Evolutionary conservation across 2,113 vertebrate species (phyloP).

Genomic region (Lampris megalopsis): DNA sequence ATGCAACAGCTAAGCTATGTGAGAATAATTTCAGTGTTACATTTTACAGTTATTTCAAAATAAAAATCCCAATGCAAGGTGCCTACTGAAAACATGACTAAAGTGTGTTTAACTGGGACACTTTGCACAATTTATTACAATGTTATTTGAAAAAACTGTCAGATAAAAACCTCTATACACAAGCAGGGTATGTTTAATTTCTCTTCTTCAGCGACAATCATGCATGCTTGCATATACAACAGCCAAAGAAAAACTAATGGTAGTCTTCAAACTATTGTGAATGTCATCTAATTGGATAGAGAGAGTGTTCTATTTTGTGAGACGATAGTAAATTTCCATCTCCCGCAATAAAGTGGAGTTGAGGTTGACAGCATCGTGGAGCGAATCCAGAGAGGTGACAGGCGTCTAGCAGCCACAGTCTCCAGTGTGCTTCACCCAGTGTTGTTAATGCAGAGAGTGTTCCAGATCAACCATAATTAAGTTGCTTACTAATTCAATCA

Average conservation of each 20-base stretch:
- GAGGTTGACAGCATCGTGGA: constrained; percentile 55
- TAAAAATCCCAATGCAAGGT: background rate
- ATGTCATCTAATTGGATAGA: background rate
- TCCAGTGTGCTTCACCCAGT: constrained; percentile 40
- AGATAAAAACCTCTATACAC: constrained; percentile 33
- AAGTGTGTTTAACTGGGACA: background rate
- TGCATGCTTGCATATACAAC: background rate
- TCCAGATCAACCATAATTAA: constrained; percentile 66
- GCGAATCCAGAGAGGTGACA: constrained; percentile 57
- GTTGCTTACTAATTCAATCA: constrained; percentile 72
- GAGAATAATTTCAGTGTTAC: too few species aligned
- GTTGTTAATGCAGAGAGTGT: constrained; percentile 64
- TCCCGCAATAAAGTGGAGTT: constrained; percentile 61
- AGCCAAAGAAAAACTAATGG: background rate
- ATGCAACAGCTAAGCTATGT: too few species aligned
- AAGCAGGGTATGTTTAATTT: constrained; percentile 43
- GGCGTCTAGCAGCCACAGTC: constrained; percentile 41
- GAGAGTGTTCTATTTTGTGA: constrained; percentile 46
- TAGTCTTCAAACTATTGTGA: background rate
- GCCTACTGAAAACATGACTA: background rate
- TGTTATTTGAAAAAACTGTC: constrained; percentile 43
- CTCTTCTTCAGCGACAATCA: constrained; percentile 44
- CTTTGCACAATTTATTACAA: constrained; percentile 30
- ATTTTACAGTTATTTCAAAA: background rate
- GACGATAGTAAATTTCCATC: constrained; percentile 57